Evolutionary conservation across 2,888 invertebrate species (phyloP).

Genomic region (Drosophila helvetica): DNA sequence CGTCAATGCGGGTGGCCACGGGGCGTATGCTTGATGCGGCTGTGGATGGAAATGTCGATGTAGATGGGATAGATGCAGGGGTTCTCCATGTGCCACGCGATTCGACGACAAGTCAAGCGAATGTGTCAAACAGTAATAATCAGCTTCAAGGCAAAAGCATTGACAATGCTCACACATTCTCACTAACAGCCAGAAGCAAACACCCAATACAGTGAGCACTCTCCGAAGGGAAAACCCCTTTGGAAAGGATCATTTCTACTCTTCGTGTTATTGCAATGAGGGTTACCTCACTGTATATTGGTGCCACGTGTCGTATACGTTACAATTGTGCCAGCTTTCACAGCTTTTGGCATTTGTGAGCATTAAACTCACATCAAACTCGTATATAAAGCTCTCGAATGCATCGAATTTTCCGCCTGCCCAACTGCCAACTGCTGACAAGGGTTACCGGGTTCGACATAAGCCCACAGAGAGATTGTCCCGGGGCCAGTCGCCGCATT

Average conservation of each 20-base stretch:
- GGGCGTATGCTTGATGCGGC: constrained; percentile 72
- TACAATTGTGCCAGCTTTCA: constrained; percentile 57
- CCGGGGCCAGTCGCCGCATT: constrained; percentile 35
- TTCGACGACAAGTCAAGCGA: constrained; percentile 53
- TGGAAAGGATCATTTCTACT: neutral
- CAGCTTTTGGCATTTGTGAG: constrained; percentile 39
- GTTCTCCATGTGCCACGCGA: constrained; percentile 23
- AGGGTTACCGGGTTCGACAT: constrained; percentile 41
- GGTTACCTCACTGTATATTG: constrained; percentile 10
- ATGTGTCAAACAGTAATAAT: constrained; percentile 77
- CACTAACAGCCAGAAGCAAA: constrained; percentile 12
- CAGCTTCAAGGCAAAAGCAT: constrained; percentile 66
- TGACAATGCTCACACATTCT: constrained; percentile 52
- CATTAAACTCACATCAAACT: constrained; percentile 65
- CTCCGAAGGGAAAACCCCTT: neutral
- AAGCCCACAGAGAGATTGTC: constrained; percentile 25
- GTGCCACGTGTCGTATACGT: constrained; percentile 64
- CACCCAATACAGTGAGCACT: constrained; percentile 5
- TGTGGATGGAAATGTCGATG: constrained; percentile 32
- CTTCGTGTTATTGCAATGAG: too few species aligned
- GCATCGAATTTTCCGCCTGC: constrained; percentile 14
- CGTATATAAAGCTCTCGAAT: constrained; percentile 36
- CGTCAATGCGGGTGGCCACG: constrained; percentile 37
- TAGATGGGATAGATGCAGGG: constrained; percentile 16
- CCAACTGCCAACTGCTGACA: constrained; percentile 10